phyloP scores from a whole-genome alignment of 2,113 vertebrate genomes.

The Pantherophis guttatus region DNA sequence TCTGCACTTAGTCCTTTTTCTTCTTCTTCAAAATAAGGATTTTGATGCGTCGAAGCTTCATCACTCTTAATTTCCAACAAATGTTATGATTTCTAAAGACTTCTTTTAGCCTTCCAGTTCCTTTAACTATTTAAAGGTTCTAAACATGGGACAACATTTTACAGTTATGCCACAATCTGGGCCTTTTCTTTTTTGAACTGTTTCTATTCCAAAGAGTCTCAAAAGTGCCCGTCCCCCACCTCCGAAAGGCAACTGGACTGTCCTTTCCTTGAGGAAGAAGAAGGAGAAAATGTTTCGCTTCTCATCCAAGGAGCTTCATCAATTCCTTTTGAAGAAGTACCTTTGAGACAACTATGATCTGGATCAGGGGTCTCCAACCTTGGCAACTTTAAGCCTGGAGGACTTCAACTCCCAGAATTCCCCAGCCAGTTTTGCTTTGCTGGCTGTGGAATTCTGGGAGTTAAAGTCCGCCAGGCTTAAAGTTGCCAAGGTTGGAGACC shows the following conservation, averaged over 20 bases:
- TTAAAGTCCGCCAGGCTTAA: too few relatives aligned
- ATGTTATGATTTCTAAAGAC: not conserved
- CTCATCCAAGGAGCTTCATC: not conserved
- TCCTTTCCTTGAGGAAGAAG: not conserved
- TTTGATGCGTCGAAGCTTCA: not conserved
- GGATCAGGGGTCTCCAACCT: not conserved
- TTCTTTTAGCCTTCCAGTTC: not conserved
- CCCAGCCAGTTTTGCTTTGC: too few relatives aligned
- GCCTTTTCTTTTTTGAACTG: not conserved
- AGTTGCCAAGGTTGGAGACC: too few relatives aligned
- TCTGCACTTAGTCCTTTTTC: too few relatives aligned
- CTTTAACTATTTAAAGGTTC: not conserved
- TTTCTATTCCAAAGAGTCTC: not conserved
- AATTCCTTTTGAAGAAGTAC: not conserved
- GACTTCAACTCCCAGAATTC: too few relatives aligned
- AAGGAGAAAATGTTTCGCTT: not conserved
- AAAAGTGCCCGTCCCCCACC: accelerated
- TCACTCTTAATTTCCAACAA: not conserved
- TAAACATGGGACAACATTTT: not conserved
- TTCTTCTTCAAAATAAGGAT: not conserved
- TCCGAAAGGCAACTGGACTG: not conserved
- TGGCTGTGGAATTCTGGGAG: too few relatives aligned
- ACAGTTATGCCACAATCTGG: not conserved
- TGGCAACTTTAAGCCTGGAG: too few relatives aligned
- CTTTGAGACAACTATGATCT: not conserved